Conservation (phyloP, 2,888 invertebrate genomes). For the Carpatolechia fugitivella region DNA sequence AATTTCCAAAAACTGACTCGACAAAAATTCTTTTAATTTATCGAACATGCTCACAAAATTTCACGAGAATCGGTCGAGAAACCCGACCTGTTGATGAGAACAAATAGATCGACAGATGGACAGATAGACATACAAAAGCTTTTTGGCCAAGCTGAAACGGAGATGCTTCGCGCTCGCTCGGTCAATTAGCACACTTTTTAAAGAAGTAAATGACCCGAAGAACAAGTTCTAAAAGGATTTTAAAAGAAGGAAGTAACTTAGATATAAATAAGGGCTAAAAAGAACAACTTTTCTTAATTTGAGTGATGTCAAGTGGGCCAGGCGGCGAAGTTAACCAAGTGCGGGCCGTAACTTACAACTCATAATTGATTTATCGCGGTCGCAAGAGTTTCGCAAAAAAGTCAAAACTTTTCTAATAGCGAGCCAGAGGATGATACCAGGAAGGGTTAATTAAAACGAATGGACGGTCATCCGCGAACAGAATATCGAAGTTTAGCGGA, state of each 20-base stretch:
- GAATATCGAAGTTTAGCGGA: conserved; percentile 76
- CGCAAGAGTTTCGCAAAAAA: conserved; percentile 44
- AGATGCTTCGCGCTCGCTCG: no score
- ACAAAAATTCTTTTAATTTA: no score
- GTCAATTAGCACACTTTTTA: no score
- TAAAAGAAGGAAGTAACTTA: not conserved
- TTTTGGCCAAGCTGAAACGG: no score
- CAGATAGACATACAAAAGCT: no score
- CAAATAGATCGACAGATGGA: no score
- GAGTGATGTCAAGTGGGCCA: conserved; percentile 18
- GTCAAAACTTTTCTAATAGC: conserved; percentile 56
- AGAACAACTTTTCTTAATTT: conserved; percentile 12
- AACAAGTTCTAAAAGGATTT: not conserved
- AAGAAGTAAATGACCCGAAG: no score
- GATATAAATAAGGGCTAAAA: conserved; percentile 3
- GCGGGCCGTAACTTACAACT: conserved; percentile 34
- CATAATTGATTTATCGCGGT: conserved; percentile 63
- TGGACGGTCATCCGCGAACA: conserved; percentile 69
- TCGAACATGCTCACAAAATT: no score
- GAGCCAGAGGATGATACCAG: conserved; percentile 51
- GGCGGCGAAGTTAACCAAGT: conserved; percentile 31
- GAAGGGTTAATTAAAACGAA: conserved; percentile 77
- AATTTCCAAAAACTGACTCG: no score
- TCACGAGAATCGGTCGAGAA: no score
- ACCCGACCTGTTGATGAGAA: no score